These are phyloP conservation scores for Thinocorus orbignyianus DNA, from an alignment of 2,113 vertebrate species.

Conservation along the genomic window DNA sequence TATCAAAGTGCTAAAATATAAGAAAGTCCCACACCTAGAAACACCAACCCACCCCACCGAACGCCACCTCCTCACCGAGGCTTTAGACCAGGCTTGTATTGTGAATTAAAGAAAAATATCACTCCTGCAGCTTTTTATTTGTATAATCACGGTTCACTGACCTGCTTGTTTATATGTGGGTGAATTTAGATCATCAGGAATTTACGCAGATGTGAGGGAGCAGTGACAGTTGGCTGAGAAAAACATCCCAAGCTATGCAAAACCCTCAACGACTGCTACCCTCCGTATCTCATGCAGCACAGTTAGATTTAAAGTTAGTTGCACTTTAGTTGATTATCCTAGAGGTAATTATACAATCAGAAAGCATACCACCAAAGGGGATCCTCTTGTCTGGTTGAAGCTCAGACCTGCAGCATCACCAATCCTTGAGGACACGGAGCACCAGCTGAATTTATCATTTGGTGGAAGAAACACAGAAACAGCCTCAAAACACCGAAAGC, in stretches of 20 bases:
- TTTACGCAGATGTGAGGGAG: neutral
- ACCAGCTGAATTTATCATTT: accelerated
- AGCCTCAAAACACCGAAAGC: neutral
- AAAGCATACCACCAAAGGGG: too few species aligned
- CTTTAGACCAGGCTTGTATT: neutral
- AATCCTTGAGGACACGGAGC: neutral
- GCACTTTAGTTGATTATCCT: too few species aligned
- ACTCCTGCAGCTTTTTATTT: neutral
- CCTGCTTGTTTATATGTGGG: neutral
- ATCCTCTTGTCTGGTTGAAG: accelerated
- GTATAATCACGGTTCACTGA: accelerated
- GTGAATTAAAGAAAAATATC: accelerated
- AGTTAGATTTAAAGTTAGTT: accelerated
- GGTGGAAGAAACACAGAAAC: too few species aligned
- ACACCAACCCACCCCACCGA: too few species aligned
- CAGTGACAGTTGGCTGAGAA: neutral
- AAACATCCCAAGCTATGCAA: neutral
- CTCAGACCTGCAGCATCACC: neutral
- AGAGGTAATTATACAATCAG: accelerated
- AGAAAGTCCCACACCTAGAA: neutral
- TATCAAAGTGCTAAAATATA: accelerated
- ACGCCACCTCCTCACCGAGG: neutral
- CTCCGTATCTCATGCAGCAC: accelerated
- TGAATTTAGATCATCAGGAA: neutral
- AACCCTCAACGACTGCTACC: accelerated